Evolutionary conservation across 30 jellyfish, hydroid and myxozoan species (phyloP), one percentile per base, ranked within the genome.

Genomic region (Pseudorhiza aurosa): DNA sequence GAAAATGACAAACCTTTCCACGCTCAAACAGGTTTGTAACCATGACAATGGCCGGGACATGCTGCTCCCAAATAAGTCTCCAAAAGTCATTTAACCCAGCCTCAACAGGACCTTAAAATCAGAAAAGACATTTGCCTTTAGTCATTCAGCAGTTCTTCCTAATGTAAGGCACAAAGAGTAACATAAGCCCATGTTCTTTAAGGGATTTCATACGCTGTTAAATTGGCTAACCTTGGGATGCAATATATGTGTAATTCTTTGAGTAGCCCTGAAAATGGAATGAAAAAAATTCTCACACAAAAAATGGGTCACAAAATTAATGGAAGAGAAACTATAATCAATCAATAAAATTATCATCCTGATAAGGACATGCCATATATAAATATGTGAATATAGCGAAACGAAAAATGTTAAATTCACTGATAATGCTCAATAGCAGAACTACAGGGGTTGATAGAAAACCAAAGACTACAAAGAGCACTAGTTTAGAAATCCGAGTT

Each of bases 51-150:
- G 87, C 98, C 6, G 88, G 94, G 1, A 85, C 89, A 28, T 85
- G 37, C 25, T 85, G 81, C 53, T 85, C 98, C 98, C 98, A 92
- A 24, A 92, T 67, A 93, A 85, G 71, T 57, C 82, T 50, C 98
- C 98, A 92, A 64, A 92, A 85, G 33, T 80, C 98, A 49, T 44
- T 70, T 55, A 59, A 42, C 1, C 87, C 64, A 21, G 58, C 57
- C 2, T 60, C 85, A 12, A 56, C 72, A 0, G 98, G 98, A 0
- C 96, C 98, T 92, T 68, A 3, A n/a, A 42, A 55, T 18, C 14
- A 53, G 5, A 53, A 17, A 8, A 8, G n/a, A n/a, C n/a, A n/a
- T n/a, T n/a, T n/a, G n/a, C n/a, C n/a, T n/a, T n/a, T n/a, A n/a
- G n/a, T n/a, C n/a, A n/a, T n/a, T n/a, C n/a, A n/a, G 21, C 18